These are phyloP conservation scores for Syngnathus rostellatus DNA, from an alignment of 2,797 vertebrate genomes.

Conservation along the genomic window DNA sequence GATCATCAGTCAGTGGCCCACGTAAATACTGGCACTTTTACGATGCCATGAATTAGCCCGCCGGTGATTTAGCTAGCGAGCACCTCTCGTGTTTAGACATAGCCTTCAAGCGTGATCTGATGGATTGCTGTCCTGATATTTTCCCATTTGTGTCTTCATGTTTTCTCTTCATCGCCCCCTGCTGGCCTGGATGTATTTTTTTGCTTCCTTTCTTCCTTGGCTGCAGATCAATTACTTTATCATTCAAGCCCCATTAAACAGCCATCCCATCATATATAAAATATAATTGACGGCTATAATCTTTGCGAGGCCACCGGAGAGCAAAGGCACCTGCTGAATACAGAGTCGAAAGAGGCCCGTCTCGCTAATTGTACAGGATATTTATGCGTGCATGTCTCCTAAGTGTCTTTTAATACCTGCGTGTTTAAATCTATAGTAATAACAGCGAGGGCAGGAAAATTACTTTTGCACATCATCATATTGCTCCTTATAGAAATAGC, in stretches of 20 bases:
- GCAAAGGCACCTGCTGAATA: not conserved
- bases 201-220: not conserved
- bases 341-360: conserved; percentile 9
- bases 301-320: conserved; percentile 17
- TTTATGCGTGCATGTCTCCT: conserved; percentile 4
- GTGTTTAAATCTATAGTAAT: conserved; percentile 1
- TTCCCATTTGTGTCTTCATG: conserved; percentile 19
- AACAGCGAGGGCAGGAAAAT: not conserved
- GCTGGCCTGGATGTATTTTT: conserved; percentile 16
- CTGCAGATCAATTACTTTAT: conserved; percentile 54
- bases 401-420: not conserved
- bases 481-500: not conserved
- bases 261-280: conserved; percentile 46
- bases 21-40: conserved; percentile 38
- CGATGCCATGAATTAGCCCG: conserved; percentile 34
- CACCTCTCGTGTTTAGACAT: conserved; percentile 8
- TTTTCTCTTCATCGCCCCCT: conserved; percentile 13
- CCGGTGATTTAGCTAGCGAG: conserved; percentile 31
- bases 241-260: conserved; percentile 59
- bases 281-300: conserved; percentile 48
- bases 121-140: not conserved
- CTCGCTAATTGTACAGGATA: not conserved
- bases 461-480: not conserved
- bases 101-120: not conserved
- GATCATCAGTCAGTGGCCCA: conserved; percentile 44